Evolutionary conservation across 2,797 vertebrate species (phyloP).

Genomic region (Mustela erminea): DNA sequence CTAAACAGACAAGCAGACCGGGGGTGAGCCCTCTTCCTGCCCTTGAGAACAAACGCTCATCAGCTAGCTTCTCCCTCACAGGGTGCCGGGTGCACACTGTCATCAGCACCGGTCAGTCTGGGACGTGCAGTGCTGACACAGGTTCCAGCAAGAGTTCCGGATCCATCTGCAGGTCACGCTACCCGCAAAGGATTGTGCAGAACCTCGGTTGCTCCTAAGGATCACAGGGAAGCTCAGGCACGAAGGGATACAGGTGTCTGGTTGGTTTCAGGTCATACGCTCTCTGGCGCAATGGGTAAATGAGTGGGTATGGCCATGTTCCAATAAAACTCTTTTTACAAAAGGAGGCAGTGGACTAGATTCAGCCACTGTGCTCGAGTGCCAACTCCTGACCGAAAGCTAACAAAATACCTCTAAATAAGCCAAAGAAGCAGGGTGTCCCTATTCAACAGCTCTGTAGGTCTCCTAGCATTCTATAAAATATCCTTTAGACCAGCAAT

Average conservation of each 20-base stretch:
- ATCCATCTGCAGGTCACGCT: background rate
- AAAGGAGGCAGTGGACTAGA: background rate
- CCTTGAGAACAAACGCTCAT: background rate
- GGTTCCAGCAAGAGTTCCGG: background rate
- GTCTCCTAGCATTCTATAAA: background rate
- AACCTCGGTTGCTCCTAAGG: background rate
- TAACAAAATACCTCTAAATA: background rate
- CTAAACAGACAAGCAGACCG: background rate
- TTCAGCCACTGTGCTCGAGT: background rate
- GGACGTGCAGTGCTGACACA: background rate
- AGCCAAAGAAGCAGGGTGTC: background rate
- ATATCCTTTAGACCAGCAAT: background rate
- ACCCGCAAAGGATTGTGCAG: background rate
- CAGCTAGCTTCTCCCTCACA: background rate
- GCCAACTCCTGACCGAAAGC: background rate
- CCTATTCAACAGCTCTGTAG: background rate
- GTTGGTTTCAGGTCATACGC: background rate
- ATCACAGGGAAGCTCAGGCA: background rate
- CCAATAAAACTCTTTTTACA: conserved; percentile 20
- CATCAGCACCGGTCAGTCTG: background rate
- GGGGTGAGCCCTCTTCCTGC: background rate
- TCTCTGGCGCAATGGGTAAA: background rate
- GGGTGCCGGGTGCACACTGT: background rate
- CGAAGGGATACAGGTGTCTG: background rate
- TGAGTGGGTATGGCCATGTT: background rate